Conservation (phyloP, 2,113 vertebrate species). For the Clinocottus analis region DNA sequence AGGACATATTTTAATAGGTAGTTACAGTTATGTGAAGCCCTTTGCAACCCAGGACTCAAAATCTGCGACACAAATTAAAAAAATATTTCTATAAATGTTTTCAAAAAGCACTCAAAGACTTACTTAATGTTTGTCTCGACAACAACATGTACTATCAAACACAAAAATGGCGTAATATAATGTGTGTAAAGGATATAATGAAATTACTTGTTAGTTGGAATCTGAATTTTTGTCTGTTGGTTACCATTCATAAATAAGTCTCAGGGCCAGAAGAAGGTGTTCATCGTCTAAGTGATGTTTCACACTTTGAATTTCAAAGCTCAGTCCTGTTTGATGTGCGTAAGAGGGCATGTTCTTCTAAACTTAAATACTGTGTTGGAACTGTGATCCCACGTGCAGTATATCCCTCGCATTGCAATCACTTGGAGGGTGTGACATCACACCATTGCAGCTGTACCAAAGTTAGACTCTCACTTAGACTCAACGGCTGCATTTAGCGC, state of each 20-base stretch:
- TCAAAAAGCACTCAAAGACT: background rate
- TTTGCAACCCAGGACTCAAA: background rate
- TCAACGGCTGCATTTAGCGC: background rate
- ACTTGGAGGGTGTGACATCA: slow-evolving; percentile 15
- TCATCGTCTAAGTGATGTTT: slow-evolving; percentile 20
- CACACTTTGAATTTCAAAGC: slow-evolving; percentile 25
- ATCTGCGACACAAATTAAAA: background rate
- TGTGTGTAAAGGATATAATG: background rate
- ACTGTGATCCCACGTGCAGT: slow-evolving; percentile 21
- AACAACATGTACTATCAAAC: background rate
- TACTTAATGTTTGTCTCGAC: background rate
- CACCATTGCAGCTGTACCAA: background rate
- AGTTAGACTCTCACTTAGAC: background rate
- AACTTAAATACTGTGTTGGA: background rate
- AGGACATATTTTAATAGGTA: background rate
- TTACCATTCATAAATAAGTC: slow-evolving; percentile 28
- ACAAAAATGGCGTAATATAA: background rate
- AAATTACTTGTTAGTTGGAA: background rate
- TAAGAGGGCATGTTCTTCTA: background rate
- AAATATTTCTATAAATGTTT: background rate
- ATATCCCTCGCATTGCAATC: background rate
- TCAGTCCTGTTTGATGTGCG: background rate
- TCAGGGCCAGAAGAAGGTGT: slow-evolving; percentile 4
- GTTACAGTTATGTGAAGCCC: background rate
- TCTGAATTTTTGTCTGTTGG: background rate